A percentile compares a stretch with the other conserved stretches of the same genome.
These are phyloP conservation scores for Tonatia bakeri DNA, from an alignment of 2,113 vertebrate genomes.

Conservation along the genomic window DNA sequence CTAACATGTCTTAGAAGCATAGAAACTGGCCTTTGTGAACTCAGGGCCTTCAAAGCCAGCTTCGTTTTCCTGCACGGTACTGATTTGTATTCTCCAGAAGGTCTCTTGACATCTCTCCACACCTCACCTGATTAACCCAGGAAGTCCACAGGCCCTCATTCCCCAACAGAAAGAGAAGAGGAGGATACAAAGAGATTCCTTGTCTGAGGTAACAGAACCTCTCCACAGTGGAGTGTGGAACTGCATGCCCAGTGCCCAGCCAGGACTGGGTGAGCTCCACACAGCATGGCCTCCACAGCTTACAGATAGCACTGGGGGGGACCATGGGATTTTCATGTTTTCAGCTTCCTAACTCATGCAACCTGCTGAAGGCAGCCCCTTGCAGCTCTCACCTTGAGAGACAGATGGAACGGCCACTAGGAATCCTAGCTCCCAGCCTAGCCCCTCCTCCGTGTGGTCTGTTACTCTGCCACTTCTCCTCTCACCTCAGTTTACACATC, in stretches of 20 bases:
- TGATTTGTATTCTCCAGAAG: conserved; percentile 41
- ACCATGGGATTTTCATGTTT: background rate
- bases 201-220: background rate
- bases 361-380: background rate
- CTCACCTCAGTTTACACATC: background rate
- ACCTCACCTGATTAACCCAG: conserved; percentile 25
- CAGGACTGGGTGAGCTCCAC: too few species aligned
- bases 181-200: background rate
- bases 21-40: conserved; percentile 48
- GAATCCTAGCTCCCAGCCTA: background rate
- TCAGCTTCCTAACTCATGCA: background rate
- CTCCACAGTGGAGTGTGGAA: background rate
- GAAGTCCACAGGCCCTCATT: background rate
- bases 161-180: background rate
- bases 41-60: conserved; percentile 26
- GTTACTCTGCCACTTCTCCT: background rate
- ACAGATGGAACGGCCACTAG: too few species aligned
- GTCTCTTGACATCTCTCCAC: conserved; percentile 48
- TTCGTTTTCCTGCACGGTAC: conserved; percentile 51
- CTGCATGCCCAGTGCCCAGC: background rate
- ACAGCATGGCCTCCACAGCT: background rate
- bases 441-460: too few species aligned
- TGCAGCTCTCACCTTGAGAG: background rate
- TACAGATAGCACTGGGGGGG: background rate
- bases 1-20: conserved; percentile 37